Base-by-base conservation (phyloP, 2,113 vertebrate species). In the Thunnus maccoyii region DNA sequence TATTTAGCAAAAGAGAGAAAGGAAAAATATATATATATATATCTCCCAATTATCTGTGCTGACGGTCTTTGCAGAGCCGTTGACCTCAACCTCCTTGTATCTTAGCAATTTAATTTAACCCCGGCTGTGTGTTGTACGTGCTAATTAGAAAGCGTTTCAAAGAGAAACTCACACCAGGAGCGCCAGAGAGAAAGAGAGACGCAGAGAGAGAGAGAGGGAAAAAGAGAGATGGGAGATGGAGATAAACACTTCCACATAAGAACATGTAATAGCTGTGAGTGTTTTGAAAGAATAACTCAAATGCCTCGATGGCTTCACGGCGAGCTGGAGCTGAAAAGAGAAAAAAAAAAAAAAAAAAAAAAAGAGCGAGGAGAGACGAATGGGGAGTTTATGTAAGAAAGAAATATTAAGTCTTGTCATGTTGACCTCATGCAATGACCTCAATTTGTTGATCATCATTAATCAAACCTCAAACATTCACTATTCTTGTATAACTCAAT, bases 61-160 rank as follows among this genome's bases (percentile, higher is more conserved):
- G 92, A 89, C 86, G 75, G 89, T 92, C 90, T 92, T 90, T 84
- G 88, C 86, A 46, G 78, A 93, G 89, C 90, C 71, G 73, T 90
- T 94, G 95, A 95, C 95, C 94, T 92, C 89, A 22, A 92, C 93
- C 94, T 88, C 73, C 83, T 72, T 86, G 91, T 89, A 92, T 92
- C 91, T 88, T 62, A 79, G 93, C 93, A 92, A 94, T 95, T 94
- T 94, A 93, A 91, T 95, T 93, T 94, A 94, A 94, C 93, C 94
- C 82, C 9, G 65, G 83, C 83, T 82, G 89, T 62, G 86, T 84
- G 90, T 82, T 76, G 80, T 88, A 82, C 16, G 85, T 71, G 89
- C 87, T 94, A 94, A 95, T 94, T 94, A 93, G 91, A 92, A 90
- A 89, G 86, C 83, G 72, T 93, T 93, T 94, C 89, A 92, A 90